Evolutionary conservation across 1,140 invertebrate genomes (phyloP).

Genomic region (Drosophila bocki): DNA sequence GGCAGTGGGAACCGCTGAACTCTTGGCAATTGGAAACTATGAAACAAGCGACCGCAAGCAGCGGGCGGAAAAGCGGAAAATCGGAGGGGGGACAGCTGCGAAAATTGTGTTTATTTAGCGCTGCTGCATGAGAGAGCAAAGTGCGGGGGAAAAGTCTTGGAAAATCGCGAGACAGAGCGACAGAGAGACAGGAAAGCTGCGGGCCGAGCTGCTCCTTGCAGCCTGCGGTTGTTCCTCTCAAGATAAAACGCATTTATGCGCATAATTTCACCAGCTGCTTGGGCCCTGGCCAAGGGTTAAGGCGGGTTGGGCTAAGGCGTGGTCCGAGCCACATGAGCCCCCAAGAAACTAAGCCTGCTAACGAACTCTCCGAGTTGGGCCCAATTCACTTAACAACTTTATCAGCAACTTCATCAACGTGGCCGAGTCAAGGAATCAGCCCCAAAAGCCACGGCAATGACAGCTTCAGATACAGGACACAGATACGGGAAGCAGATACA

Average conservation of each 20-base stretch:
- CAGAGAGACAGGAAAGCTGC: constrained; percentile 23
- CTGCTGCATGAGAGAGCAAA: constrained; percentile 41
- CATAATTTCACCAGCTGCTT: constrained; percentile 29
- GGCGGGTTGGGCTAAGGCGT: background rate
- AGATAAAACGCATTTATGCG: constrained; percentile 57
- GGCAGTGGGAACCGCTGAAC: constrained; percentile 30
- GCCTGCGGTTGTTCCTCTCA: constrained; percentile 29
- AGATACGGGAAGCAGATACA: constrained; percentile 4
- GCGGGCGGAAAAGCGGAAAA: constrained; percentile 24
- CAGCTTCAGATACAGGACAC: constrained; percentile 11
- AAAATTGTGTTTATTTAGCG: constrained; percentile 75
- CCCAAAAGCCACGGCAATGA: constrained; percentile 33
- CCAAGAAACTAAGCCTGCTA: constrained; percentile 43
- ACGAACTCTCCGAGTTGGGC: constrained; percentile 37
- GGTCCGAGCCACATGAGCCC: constrained; percentile 26
- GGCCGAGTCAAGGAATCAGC: constrained; percentile 8
- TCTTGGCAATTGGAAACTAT: constrained; percentile 68
- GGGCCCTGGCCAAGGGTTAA: constrained; percentile 6
- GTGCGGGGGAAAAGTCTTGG: background rate
- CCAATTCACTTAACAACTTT: constrained; percentile 79
- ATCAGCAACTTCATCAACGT: constrained; percentile 55
- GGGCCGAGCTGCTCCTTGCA: constrained; percentile 27
- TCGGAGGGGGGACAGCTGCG: constrained; percentile 26
- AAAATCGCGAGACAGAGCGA: background rate
- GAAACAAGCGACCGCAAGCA: constrained; percentile 61